A percentile compares a stretch with the other conserved stretches of the same genome.
Evolutionary conservation across 2,888 invertebrate species (phyloP).

Genomic region (Subacronicta megacephala): DNA sequence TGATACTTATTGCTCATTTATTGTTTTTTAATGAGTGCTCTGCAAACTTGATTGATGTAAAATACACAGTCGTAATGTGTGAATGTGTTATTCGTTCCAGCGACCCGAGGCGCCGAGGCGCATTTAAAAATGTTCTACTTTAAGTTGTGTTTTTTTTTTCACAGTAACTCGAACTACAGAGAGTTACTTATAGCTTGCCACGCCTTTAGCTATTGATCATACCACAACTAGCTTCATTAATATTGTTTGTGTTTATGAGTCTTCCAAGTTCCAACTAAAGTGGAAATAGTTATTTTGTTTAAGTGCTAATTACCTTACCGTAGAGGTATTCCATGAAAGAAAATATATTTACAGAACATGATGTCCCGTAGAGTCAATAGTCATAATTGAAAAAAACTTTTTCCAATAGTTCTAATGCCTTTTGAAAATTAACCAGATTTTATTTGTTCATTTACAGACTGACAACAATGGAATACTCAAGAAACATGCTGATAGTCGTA

Average conservation of each 20-base stretch:
- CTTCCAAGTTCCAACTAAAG: neutral
- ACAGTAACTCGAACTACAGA: slow-evolving; percentile 19
- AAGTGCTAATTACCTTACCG: no score
- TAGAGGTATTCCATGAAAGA: no score
- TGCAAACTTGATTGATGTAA: slow-evolving; percentile 55
- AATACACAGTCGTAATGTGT: slow-evolving; percentile 55
- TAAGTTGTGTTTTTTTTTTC: slow-evolving; percentile 20
- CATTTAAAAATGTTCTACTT: slow-evolving; percentile 37
- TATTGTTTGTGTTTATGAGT: slow-evolving; percentile 1
- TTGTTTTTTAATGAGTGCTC: slow-evolving; percentile 59
- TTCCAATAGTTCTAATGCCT: no score
- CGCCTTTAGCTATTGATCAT: slow-evolving; percentile 12
- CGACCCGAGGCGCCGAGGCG: no score
- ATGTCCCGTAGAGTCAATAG: no score
- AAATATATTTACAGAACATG: no score
- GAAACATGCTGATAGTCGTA: slow-evolving; percentile 66
- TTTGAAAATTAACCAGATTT: neutral
- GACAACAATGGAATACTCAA: slow-evolving; percentile 73
- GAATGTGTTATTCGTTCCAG: slow-evolving; percentile 44
- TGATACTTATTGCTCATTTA: slow-evolving; percentile 44
- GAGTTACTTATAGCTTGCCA: slow-evolving; percentile 30
- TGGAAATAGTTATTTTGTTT: neutral
- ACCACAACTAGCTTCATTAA: neutral
- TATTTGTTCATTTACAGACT: slow-evolving; percentile 71
- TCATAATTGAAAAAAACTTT: no score